Percentiles rank a stretch among this genome's conserved stretches.
Conservation (phyloP, 2,888 invertebrate genomes). For the Tholera decimalis region DNA sequence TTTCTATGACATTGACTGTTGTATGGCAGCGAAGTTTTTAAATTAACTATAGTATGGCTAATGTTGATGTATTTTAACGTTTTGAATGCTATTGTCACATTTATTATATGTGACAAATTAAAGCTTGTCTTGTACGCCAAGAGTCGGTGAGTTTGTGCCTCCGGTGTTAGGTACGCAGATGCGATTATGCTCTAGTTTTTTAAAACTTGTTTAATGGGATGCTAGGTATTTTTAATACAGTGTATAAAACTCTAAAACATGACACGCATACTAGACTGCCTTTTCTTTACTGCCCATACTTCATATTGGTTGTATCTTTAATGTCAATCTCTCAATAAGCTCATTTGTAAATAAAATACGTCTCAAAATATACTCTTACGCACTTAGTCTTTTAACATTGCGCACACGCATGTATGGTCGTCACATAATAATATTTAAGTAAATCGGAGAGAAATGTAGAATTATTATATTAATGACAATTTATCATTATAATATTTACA, state of each 20-base stretch:
- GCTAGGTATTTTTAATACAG: not conserved
- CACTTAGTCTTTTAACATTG: conserved; percentile 11
- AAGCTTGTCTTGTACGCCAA: too few relatives aligned
- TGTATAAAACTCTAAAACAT: not conserved
- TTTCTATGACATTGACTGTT: not conserved
- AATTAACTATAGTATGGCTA: not conserved
- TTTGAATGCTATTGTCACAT: too few relatives aligned
- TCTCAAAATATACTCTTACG: conserved; percentile 1
- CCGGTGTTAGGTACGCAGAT: too few relatives aligned
- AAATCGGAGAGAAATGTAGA: conserved; percentile 31
- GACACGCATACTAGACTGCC: conserved; percentile 2
- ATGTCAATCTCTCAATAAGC: not conserved
- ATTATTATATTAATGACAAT: conserved; percentile 31
- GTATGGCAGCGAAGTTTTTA: not conserved
- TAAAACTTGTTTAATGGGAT: not conserved
- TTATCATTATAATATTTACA: conserved; percentile 36
- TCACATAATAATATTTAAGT: conserved; percentile 50
- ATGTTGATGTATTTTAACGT: not conserved
- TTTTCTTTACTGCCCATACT: conserved; percentile 3
- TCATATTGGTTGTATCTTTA: not conserved
- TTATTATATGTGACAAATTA: too few relatives aligned
- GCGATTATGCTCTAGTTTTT: too few relatives aligned
- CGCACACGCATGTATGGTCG: conserved; percentile 41
- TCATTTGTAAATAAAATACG: not conserved
- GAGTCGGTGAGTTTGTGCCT: too few relatives aligned